Base-by-base conservation (phyloP, 1,140 invertebrate genomes). In the Pygmarrhopalites habei region DNA sequence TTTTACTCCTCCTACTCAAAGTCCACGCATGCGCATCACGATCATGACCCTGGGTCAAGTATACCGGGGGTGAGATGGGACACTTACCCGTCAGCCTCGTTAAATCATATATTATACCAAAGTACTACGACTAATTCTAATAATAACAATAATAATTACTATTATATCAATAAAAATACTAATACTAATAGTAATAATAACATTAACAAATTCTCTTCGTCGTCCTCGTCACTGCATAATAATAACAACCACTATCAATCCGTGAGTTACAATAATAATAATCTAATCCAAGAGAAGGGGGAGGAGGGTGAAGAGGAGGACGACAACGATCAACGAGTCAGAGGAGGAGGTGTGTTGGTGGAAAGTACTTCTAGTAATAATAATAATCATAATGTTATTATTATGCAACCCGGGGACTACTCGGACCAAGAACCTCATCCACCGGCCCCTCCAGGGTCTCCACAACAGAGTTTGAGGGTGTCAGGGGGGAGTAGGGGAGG, bases 11-110 rank as follows among this genome's bases (percentile, higher is more conserved):
- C 53, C 14, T 56, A 56, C 30, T 56, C 53, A n/a, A 30, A 39
- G 10, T 56, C 35, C 29, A 30, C 51, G 51, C 51, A 53, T 53
- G 10, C 51, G 51, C 51, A 53, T 17, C 51, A 12, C 7, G 12
- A 53, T 14, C 51, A 53, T 53, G 51, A 53, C 28, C 51, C 51
- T 28, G 51, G 51, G 28, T 26, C 51, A 53, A 53, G 51, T 53
- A 53, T 53, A 23, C 25, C 35, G 5, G 58, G 58, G 17, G 58
- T 59, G 49, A 59, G 58, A 59, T 59, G 58, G 58, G 44, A 59
- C 26, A 12, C 58, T 25, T 55, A 5, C 41, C 10, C 47, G 7
- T 55, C 30, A 35, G 44, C 44, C n/a, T 47, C 44, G 4, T n/a
- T 10, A 10, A 5, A 5, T n/a, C n/a, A 5, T n/a, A 10, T 47